Evolutionary conservation across 2,113 vertebrate species (phyloP), one percentile per base, ranked within the genome.

Genomic region (Herpailurus yagouaroundi): DNA sequence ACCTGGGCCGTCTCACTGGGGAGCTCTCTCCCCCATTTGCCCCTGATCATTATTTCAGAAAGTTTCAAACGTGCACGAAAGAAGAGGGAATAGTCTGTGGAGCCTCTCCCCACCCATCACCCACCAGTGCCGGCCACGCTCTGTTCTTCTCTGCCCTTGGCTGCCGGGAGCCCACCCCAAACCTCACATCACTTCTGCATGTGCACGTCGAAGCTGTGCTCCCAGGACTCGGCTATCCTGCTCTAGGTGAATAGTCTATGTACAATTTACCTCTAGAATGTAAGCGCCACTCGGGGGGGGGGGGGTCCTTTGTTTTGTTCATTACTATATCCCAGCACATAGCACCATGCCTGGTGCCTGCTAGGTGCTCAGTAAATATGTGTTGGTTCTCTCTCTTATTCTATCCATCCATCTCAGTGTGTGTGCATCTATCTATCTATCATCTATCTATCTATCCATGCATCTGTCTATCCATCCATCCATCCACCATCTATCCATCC

Each of bases 121-220:
- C 36, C 50, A 0, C 36, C 14, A 0, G 1, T 2, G 3, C 60
- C 12, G 25, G 10, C 52, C 68, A 3, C 0, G 5, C 31, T 4
- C 19, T 8, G 13, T 18, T 76, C 73, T 5, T 10, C 27, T 48
- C 27, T 48, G 41, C 41, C 41, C 31, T 14, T 4, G 4, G 2
- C 21, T 12, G 8, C n/a, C 5, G 0, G 5, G 8, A 48, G 29
- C 64, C 66, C 85, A 7, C 31, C 57, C 66, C 2, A 3, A 60
- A 23, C 27, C 27, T 5, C 76, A 7, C 15, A 5, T 4, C 27
- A 7, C 15, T 64, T 18, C 33, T 41, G 27, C 63, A 0, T 0
- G 63, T 29, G 63, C 1, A 27, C 7, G 66, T 31, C 10, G 3
- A 74, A 13, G 41, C 2, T 27, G 12, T 1, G 1, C 36, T 29